A percentile compares a stretch with the other conserved stretches of the same genome.
phyloP scores from a whole-genome alignment of 2,888 invertebrate species.

The Omphaloscelis lunosa region DNA sequence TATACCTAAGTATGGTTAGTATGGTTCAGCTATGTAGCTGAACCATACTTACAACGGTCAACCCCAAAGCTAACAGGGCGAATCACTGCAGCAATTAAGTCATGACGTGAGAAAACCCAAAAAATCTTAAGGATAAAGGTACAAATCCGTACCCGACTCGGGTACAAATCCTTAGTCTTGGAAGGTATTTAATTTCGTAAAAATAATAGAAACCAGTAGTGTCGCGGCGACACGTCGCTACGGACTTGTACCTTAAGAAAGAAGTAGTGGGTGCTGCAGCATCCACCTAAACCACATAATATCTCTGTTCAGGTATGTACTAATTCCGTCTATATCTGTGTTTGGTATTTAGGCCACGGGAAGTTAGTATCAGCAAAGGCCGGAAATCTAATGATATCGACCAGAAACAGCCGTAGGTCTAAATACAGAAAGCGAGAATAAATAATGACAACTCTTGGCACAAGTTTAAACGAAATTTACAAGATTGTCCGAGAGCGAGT shows the following conservation, averaged over 20 bases:
- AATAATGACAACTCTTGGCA: slow-evolving; percentile 53
- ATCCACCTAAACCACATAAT: not conserved
- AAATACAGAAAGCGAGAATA: slow-evolving; percentile 31
- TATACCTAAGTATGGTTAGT: not conserved
- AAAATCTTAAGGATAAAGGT: not conserved
- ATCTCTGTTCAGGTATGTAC: not conserved
- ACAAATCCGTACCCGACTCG: too few relatives aligned
- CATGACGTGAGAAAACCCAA: not conserved
- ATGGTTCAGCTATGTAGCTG: not conserved
- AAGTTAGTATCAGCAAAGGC: slow-evolving; percentile 10
- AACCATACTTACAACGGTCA: not conserved
- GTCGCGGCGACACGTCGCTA: too few relatives aligned
- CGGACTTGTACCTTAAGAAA: not conserved
- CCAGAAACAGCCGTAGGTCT: slow-evolving; percentile 15
- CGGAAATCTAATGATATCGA: slow-evolving; percentile 32
- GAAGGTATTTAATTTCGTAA: too few relatives aligned
- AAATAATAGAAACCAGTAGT: too few relatives aligned
- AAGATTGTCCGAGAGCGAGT: slow-evolving; percentile 23
- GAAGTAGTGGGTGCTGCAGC: not conserved
- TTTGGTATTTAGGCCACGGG: slow-evolving; percentile 29
- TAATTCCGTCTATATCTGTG: not conserved
- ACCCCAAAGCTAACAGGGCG: not conserved
- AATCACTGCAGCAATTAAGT: not conserved
- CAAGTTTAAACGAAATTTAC: slow-evolving; percentile 15
- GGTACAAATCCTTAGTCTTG: too few relatives aligned